Evolutionary conservation across 1,140 invertebrate species (phyloP).

Genomic region (Aethina tumida): DNA sequence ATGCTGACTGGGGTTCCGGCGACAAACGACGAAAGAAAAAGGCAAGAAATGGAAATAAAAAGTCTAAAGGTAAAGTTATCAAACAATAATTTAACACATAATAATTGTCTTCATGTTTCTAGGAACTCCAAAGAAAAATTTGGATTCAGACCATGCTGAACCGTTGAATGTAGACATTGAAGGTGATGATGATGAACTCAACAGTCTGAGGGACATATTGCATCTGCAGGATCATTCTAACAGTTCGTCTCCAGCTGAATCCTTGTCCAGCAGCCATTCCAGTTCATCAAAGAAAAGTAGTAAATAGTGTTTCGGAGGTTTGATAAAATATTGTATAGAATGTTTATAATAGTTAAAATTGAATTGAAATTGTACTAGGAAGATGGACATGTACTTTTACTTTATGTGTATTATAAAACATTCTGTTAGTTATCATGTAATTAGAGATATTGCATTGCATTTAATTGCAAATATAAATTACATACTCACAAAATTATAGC

Average conservation of each 20-base stretch:
- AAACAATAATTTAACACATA: neutral
- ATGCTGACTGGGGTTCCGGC: constrained; percentile 51
- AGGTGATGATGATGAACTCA: constrained; percentile 27
- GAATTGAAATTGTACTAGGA: too few relatives aligned
- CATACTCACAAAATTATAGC: too few relatives aligned
- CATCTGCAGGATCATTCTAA: constrained; percentile 28
- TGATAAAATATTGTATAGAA: neutral
- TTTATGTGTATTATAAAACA: too few relatives aligned
- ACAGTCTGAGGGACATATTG: constrained; percentile 25
- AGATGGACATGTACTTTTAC: too few relatives aligned
- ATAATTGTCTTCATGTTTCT: constrained; percentile 1
- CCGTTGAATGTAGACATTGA: constrained; percentile 27
- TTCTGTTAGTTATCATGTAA: too few relatives aligned
- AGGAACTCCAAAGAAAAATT: constrained; percentile 26
- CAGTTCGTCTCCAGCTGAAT: constrained; percentile 25
- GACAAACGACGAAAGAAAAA: constrained; percentile 27
- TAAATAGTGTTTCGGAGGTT: constrained; percentile 10
- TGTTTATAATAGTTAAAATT: neutral
- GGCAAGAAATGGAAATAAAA: constrained; percentile 34
- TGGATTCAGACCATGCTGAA: constrained; percentile 20
- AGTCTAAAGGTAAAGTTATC: constrained; percentile 30
- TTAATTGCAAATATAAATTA: too few relatives aligned
- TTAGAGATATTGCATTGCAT: too few relatives aligned
- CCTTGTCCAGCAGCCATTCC: constrained; percentile 17
- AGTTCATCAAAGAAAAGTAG: constrained; percentile 24